Percentiles rank a stretch among this genome's conserved stretches.
These are phyloP conservation scores for Dichetophora obliterata DNA, from an alignment of 2,888 invertebrate genomes.

Conservation along the genomic window DNA sequence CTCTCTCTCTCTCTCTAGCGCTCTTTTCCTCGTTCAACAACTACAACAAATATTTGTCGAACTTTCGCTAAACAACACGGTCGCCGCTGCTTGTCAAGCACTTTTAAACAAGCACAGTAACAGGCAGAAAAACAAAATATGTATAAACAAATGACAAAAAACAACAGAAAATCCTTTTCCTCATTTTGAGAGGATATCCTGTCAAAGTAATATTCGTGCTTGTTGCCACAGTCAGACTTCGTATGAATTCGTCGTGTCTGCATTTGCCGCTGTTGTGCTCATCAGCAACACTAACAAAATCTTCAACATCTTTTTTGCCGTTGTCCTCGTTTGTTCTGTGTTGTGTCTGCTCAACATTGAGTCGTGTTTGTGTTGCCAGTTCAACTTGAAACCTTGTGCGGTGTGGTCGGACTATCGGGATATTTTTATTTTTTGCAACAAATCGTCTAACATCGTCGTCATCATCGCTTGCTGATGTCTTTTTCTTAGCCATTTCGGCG, in stretches of 20 bases:
- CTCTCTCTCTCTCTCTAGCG: too few species aligned
- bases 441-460: background rate
- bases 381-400: conserved; percentile 36
- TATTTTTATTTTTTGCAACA: background rate
- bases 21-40: background rate
- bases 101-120: background rate
- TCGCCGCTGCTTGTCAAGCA: background rate
- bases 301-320: background rate
- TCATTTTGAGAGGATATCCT: conserved; percentile 12
- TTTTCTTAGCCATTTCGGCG: too few species aligned
- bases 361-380: conserved; percentile 36
- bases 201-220: conserved; percentile 1
- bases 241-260: background rate
- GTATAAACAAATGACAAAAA: background rate
- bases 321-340: background rate
- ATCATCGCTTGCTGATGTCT: background rate
- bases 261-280: conserved; percentile 13
- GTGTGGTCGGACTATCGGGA: conserved; percentile 23
- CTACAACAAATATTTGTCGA: background rate
- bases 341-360: conserved; percentile 17
- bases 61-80: background rate
- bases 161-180: background rate
- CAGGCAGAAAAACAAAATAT: background rate
- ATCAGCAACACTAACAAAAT: conserved; percentile 25
- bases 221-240: background rate